Conservation (phyloP, 2,888 invertebrate species). For the Tenthredo amoena region DNA sequence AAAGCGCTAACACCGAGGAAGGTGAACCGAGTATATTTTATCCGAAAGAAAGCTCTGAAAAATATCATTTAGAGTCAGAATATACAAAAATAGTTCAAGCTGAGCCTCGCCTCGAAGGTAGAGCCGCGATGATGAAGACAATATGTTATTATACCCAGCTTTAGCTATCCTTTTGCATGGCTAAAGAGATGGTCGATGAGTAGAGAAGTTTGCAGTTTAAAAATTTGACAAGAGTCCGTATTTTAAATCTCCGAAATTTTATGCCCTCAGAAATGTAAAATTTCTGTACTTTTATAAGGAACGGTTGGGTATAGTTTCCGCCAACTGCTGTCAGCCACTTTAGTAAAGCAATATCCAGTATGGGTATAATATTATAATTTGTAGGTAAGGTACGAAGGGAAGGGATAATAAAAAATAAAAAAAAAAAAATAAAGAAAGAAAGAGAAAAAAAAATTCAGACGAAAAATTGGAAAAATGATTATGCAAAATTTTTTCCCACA, state of each 20-base stretch:
- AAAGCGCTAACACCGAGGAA: not conserved
- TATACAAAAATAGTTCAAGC: slow-evolving; percentile 19
- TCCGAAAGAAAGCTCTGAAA: not conserved
- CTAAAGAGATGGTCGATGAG: not conserved
- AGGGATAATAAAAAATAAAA: not conserved
- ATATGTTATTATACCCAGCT: slow-evolving; percentile 9
- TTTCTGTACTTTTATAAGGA: not conserved
- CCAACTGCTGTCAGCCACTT: not conserved
- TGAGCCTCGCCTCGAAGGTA: not conserved
- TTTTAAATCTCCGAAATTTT: slow-evolving; percentile 23
- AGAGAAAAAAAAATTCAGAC: not conserved
- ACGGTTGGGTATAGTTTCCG: not conserved
- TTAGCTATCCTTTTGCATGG: not conserved
- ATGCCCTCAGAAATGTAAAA: not conserved
- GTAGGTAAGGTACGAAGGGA: not conserved
- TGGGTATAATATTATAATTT: slow-evolving; percentile 5
- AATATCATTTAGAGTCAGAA: slow-evolving; percentile 17
- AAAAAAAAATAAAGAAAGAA: not conserved
- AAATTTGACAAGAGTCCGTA: slow-evolving; percentile 27
- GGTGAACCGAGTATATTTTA: not conserved
- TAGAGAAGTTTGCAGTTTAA: not conserved
- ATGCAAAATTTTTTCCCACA: not conserved
- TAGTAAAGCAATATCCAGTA: slow-evolving; percentile 2
- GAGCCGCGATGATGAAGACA: slow-evolving; percentile 7
- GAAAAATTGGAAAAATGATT: not conserved